Base-by-base conservation (phyloP, 2,797 vertebrate species). In the Cynodonichthys magdalenae region DNA sequence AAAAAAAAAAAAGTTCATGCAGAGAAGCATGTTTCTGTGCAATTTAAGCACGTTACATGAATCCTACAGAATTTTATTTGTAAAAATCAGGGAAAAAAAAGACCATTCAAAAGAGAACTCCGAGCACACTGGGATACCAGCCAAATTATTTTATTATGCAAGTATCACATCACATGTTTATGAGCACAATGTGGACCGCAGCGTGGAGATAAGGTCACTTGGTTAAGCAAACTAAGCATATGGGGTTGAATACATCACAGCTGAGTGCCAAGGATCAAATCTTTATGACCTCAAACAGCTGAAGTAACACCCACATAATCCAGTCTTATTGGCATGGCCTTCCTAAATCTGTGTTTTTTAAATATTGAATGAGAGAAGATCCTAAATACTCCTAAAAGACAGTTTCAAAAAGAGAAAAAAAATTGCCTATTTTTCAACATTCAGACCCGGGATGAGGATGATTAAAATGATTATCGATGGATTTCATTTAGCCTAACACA, bases 241-340 rank as follows among this genome's bases (percentile, higher is more conserved):
- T 54, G 53, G 41, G 28, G 34, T 52, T 71, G 67, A 67, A 63
- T 15, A 45, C 42, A 39, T 44, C 63, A 44, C 46, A 54, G 58
- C 19, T 66, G 56, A 41, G 65, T 15, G 45, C 51, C 3, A 41
- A 57, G 57, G 54, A 80, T 68, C 74, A 60, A 67, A 77, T 77
- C 27, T 49, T 68, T 47, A 71, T 79, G 51, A 1, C 74, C 51
- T 45, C 11, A 0, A 54, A 69, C 62, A 65, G 69, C 65, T 74
- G 66, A 74, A 59, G 52, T 1, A 41, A 74, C 53, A 42, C 59
- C 57, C 47, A 53, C 46, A 56, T 71, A 61, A 80, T 57, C 55
- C 50, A 29, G 52, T 53, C 66, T 11, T 44, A 5, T 47, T 63
- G 53, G 69, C 66, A 70, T 45, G 61, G 36, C 75, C 56, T 6